phyloP scores from a whole-genome alignment of 2,888 invertebrate genomes.

The Habroteleia sp. region DNA sequence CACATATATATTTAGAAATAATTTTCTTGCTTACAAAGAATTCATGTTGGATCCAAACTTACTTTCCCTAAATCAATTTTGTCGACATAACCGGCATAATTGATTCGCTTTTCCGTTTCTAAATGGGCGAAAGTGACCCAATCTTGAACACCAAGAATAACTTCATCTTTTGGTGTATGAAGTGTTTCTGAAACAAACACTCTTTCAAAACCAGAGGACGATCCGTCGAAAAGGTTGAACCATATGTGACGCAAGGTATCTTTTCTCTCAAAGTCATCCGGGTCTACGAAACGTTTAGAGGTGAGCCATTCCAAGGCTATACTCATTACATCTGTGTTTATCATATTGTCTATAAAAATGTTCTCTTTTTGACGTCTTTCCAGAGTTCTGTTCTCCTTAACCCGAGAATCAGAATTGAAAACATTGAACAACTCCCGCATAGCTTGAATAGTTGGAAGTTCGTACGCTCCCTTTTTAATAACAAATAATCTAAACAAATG shows the following conservation, averaged over 20 bases:
- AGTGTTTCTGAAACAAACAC: conserved; percentile 93
- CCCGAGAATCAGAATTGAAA: conserved; percentile 69
- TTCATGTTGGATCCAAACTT: conserved; percentile 79
- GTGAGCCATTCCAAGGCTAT: conserved; percentile 72
- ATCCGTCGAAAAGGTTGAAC: conserved; percentile 89
- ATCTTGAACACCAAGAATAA: conserved; percentile 89
- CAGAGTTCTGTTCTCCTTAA: conserved; percentile 68
- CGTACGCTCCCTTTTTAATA: conserved; percentile 66
- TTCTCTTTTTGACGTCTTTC: conserved; percentile 70
- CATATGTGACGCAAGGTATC: conserved; percentile 87
- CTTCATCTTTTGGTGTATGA: conserved; percentile 83
- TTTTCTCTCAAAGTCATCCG: conserved; percentile 83
- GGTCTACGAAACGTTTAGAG: conserved; percentile 69
- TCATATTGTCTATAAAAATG: conserved; percentile 70
- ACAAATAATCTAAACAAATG: conserved; percentile 69
- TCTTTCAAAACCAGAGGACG: conserved; percentile 96
- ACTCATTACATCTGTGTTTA: conserved; percentile 73
- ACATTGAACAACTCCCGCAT: conserved; percentile 70
- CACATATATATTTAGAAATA: no score
- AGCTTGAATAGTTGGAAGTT: conserved; percentile 70
- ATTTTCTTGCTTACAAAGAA: no score
- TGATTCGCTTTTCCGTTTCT: conserved; percentile 87
- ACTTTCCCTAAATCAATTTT: conserved; percentile 87
- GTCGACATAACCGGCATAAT: conserved; percentile 91
- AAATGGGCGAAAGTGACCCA: conserved; percentile 89